These are phyloP conservation scores for Dendronephthya gigantea DNA, from an alignment of 64 coral and sea anemone genomes.

Conservation along the genomic window DNA sequence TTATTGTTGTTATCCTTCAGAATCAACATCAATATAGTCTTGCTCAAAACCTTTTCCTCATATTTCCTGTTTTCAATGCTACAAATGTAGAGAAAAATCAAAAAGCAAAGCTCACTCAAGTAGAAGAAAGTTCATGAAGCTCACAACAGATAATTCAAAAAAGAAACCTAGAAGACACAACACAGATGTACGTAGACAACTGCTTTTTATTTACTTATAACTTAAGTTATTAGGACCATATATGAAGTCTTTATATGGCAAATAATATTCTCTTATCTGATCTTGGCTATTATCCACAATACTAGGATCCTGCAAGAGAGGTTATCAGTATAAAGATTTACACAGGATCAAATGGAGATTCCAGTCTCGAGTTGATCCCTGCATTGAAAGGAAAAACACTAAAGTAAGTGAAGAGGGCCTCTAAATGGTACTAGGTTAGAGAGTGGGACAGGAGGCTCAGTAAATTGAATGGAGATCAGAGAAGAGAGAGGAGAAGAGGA, in stretches of 20 bases:
- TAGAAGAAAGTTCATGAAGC: conserved; percentile 65
- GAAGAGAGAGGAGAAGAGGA: no score
- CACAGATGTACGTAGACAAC: conserved; percentile 36
- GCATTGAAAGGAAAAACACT: conserved; percentile 73
- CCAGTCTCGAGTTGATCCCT: conserved; percentile 49
- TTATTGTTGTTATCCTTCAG: background rate
- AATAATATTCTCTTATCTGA: no score
- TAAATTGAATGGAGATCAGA: no score
- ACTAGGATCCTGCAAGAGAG: conserved; percentile 67
- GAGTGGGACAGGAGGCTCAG: no score
- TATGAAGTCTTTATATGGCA: background rate
- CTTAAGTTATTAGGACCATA: background rate
- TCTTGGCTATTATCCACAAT: background rate
- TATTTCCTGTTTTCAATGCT: background rate
- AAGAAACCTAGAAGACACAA: conserved; percentile 74
- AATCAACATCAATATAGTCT: background rate
- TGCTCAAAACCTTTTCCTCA: background rate
- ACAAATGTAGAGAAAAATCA: conserved; percentile 55
- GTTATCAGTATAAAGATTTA: conserved; percentile 62
- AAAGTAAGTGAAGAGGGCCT: no score
- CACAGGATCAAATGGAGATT: conserved; percentile 38
- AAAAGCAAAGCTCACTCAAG: conserved; percentile 60
- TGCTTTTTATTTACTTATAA: background rate
- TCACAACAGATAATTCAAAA: conserved; percentile 50
- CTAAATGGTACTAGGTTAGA: no score